A percentile compares a stretch with the other conserved stretches of the same genome.
These are phyloP conservation scores for Tachycineta bicolor DNA, from an alignment of 2,113 vertebrate species.

Conservation along the genomic window DNA sequence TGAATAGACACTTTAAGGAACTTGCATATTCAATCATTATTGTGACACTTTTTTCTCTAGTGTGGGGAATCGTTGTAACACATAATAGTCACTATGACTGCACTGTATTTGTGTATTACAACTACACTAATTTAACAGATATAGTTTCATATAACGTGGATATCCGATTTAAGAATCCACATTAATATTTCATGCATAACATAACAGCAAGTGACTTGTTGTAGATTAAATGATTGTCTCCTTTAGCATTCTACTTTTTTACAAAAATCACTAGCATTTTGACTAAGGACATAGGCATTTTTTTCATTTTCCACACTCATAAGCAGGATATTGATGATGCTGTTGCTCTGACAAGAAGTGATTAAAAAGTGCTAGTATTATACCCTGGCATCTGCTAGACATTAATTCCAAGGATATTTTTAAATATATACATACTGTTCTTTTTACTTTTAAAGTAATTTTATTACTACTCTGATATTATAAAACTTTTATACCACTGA, in stretches of 20 bases:
- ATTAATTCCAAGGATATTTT: conserved; percentile 72
- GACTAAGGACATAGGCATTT: conserved; percentile 2
- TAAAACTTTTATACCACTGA: conserved; percentile 74
- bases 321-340: conserved; percentile 46
- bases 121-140: conserved; percentile 1
- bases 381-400: conserved; percentile 72
- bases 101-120: neutral
- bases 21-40: neutral
- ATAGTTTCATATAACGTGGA: neutral
- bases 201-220: conserved; percentile 26
- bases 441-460: conserved; percentile 64
- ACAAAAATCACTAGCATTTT: conserved; percentile 58
- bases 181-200: conserved; percentile 2
- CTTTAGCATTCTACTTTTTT: conserved; percentile 58
- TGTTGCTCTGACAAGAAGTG: conserved; percentile 54
- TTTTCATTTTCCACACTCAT: conserved; percentile 43
- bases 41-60: neutral
- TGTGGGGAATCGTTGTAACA: neutral
- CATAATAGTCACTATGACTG: neutral
- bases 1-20: neutral
- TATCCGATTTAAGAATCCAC: neutral
- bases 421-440: conserved; percentile 71
- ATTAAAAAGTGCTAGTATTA: conserved; percentile 77
- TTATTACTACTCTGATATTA: conserved; percentile 74
- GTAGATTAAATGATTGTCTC: conserved; percentile 75